Base-by-base conservation (phyloP, 1,140 invertebrate species). In the Drosophila triauraria region DNA sequence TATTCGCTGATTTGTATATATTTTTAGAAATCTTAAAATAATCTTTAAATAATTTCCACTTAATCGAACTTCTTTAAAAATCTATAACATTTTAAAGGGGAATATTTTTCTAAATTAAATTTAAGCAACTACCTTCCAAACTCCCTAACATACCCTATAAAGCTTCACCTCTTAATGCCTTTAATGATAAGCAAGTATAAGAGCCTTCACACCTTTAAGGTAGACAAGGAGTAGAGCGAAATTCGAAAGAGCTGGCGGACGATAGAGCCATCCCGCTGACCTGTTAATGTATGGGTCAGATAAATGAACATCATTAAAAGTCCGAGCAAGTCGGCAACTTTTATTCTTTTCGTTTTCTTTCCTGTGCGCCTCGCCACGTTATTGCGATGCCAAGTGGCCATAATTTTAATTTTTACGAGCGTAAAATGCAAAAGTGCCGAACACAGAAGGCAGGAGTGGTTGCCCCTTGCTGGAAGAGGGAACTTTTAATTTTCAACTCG, bases 351-450 rank as follows among this genome's bases (percentile, higher is more conserved):
- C 13, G 27, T 7, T 42, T n/a, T 42, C 40, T n/a, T n/a, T 42
- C 15, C 40, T n/a, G 40, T 4, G 13, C 40, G 40, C 48, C 64
- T 61, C 47, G 68, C 60, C 80, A 74, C 72, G 76, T 84, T 84
- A 78, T 70, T 51, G 56, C 62, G 46, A 60, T 44, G 58, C 72
- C 78, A 87, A 88, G 83, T 87, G 84, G 80, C 77, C 80, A 75
- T 87, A 80, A 87, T 87, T 87, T 84, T 84, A 88, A 84, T 87
- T 87, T 87, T 80, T 78, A 88, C 72, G 83, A 88, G 84, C 80
- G 44, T 43, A 70, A 86, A 86, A 71, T 78, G 76, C 76, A 76
- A 74, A 87, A 62, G 62, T 54, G 57, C 32, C 48, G n/a, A 35
- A 25, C 59, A 71, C 65, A 47, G 56, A 46, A 59, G 40, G 57